Conservation (phyloP, 1,140 invertebrate genomes). For the Caenorhabditis tropicalis region DNA sequence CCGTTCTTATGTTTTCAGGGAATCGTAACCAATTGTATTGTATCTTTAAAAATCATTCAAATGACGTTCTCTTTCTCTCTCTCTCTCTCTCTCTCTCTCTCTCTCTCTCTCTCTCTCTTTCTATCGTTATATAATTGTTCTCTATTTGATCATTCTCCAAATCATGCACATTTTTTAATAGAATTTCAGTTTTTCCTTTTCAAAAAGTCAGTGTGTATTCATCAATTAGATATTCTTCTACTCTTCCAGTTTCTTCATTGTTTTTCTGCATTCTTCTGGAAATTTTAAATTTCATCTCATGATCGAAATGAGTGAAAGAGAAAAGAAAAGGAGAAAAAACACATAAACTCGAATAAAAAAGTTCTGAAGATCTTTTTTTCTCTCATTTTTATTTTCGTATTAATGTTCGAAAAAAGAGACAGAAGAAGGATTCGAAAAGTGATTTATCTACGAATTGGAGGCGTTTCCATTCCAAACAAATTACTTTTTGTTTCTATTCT, state of each 20-base stretch:
- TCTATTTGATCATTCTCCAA: constrained; percentile 25
- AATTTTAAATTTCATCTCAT: background rate
- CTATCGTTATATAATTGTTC: no score
- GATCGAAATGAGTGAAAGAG: background rate
- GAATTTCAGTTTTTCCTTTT: background rate
- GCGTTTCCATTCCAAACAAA: no score
- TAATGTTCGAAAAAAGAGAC: background rate
- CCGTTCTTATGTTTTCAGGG: no score
- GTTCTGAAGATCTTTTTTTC: background rate
- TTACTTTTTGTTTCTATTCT: no score
- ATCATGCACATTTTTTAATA: background rate
- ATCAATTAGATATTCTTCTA: background rate
- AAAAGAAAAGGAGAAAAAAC: background rate
- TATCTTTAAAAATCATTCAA: no score
- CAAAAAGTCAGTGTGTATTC: background rate
- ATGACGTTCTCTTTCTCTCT: no score
- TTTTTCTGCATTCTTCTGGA: constrained; percentile 26
- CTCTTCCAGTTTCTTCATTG: background rate
- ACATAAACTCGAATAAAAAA: background rate
- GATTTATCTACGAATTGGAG: background rate
- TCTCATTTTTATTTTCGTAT: background rate
- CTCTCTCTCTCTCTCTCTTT: no score
- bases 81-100: no score
- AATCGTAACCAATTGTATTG: no score
- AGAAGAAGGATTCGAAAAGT: background rate